A percentile compares a stretch with the other conserved stretches of the same genome.
phyloP scores from a whole-genome alignment of 2,797 vertebrate species.

The Austrolebias charrua region DNA sequence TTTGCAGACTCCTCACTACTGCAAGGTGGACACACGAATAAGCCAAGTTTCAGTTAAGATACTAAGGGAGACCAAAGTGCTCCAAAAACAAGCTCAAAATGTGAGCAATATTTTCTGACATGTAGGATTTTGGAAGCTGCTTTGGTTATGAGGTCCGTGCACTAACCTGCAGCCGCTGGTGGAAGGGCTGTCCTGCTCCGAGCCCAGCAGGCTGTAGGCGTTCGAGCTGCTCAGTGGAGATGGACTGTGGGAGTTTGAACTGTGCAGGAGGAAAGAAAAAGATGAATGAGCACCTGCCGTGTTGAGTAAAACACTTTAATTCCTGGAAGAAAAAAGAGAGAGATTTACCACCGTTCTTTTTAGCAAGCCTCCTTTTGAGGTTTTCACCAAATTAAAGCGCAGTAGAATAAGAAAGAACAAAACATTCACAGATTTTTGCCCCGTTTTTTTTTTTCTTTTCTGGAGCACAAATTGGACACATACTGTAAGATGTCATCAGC shows the following conservation, averaged over 20 bases:
- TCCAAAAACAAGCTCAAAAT: neutral
- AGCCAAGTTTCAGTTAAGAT: slow-evolving; percentile 16
- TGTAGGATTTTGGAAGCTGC: neutral
- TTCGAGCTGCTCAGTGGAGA: slow-evolving; percentile 84
- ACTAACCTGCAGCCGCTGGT: slow-evolving; percentile 90
- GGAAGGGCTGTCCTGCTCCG: slow-evolving; percentile 88
- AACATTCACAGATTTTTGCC: neutral
- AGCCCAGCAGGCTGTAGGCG: slow-evolving; percentile 88
- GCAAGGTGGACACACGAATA: slow-evolving; percentile 35
- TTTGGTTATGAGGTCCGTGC: neutral
- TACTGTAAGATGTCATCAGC: too few relatives aligned
- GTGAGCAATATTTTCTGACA: neutral
- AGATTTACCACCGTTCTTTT: neutral
- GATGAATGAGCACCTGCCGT: neutral
- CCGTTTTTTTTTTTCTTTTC: neutral
- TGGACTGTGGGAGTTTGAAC: slow-evolving; percentile 81
- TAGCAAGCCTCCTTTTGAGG: neutral
- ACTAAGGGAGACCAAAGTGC: neutral
- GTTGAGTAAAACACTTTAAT: neutral
- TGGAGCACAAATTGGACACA: slow-evolving; percentile 8
- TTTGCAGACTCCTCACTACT: slow-evolving; percentile 91
- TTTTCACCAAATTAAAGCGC: neutral
- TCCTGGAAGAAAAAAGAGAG: slow-evolving; percentile 4
- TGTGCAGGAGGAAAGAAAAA: slow-evolving; percentile 37
- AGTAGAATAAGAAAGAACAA: neutral